Base-by-base conservation (phyloP, 2,888 invertebrate species). In the Lithosia quadra region DNA sequence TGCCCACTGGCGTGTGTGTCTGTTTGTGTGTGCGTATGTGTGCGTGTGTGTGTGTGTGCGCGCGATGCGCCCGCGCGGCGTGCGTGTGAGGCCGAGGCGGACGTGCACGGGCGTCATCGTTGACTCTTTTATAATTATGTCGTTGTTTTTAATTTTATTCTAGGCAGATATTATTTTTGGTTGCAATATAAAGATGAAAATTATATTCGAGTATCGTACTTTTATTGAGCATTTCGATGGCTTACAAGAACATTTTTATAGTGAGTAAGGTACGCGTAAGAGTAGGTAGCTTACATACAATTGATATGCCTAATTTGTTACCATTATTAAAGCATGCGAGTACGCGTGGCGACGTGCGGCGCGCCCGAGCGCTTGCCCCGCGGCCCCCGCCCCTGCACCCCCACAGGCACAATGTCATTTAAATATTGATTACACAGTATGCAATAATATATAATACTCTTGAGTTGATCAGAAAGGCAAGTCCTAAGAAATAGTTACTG, bases 101-200 rank as follows among this genome's bases (percentile, higher is more conserved):
- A 59, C 18, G 59, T 55, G 43, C 36, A n/a, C 15, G 43, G 18
- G 59, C 33, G 21, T 39, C n/a, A 43, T 57, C 28, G 65, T n/a
- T 43, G 24, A 58, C 71, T 58, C 63, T 69, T 72, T 73, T 74
- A 72, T 74, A 71, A 75, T 84, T 70, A 76, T 59, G 67, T 72
- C 75, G 63, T 80, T 88, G 88, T 88, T 86, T 88, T 88, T 87
- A 87, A 92, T 92, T 79, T 92, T 92, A 92, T 92, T 92, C 70
- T 88, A 89, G 86, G 80, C 85, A 87, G 86, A 90, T 89, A 88
- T 86, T 86, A 87, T 81, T 84, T 76, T 85, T 77, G 85, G 84
- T 89, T 88, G 88, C 89, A 80, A 85, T 86, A 81, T 84, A 76
- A 62, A 75, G 34, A 63, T 71, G 61, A 62, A 70, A 75, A 77